Evolutionary conservation across 2,113 vertebrate genomes (phyloP), one percentile per base, ranked within the genome.

Genomic region (Sorex araneus): DNA sequence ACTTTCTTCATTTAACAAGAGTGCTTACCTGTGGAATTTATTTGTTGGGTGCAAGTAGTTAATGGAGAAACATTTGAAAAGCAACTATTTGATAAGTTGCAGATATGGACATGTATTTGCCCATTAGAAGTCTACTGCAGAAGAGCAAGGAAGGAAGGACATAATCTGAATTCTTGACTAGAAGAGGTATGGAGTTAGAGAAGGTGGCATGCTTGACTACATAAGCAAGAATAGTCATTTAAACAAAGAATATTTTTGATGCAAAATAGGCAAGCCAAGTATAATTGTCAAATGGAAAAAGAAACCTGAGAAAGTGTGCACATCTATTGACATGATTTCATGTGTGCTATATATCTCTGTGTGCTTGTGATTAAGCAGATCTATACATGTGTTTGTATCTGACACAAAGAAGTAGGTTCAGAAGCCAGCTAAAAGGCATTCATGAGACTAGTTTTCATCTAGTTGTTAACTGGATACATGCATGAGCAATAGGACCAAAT

Each of bases 101-200:
- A 40, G 43, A 36, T 30, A n/a, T 27, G 34, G n/a, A 36, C 13
- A 27, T n/a, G 4, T 30, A 15, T 84, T 4, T 9, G 57, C 6
- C 84, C 30, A 15, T 9, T 57, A 60, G 87, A 30, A 69, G 23
- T 16, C 15, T 28, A 43, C 23, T 73, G 16, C 13, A 28, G 10
- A 7, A 28, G 10, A 7, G 47, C 43, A 66, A 69, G 13, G 67
- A 30, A 80, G 36, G 25, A 69, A 11, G 30, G 76, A 15, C 8
- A 27, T 64, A n/a, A 47, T 40, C 8, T 23, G 57, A 60, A 60
- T 23, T 79, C 40, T 67, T 79, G 40, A 77, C 15, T 34, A 19
- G 8, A 27, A 50, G 9, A 2, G 25, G 13, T n/a, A 1, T 82
- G 13, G 34, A 1, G 0, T 85, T 2, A 3, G 32, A 9, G 2